Percentiles rank a stretch among this genome's conserved stretches.
Conservation (phyloP, 2,888 invertebrate genomes). For the Acanthosoma haemorrhoidale region DNA sequence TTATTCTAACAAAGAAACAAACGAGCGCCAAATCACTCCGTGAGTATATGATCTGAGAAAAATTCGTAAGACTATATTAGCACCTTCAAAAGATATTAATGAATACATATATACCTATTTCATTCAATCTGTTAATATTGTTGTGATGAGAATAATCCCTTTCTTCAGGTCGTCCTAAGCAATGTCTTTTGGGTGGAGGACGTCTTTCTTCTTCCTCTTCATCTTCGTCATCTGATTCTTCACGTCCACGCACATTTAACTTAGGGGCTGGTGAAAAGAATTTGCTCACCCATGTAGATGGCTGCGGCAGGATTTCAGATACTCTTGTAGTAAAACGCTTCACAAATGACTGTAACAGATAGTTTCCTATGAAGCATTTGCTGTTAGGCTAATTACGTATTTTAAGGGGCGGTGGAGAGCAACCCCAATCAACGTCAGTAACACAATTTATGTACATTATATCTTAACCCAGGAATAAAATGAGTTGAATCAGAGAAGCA, state of each 20-base stretch:
- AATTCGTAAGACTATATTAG: background rate
- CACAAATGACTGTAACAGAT: slow-evolving; percentile 65
- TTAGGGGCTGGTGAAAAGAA: slow-evolving; percentile 40
- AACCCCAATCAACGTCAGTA: too few species aligned
- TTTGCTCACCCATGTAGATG: slow-evolving; percentile 46
- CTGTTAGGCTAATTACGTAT: too few species aligned
- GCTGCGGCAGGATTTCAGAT: slow-evolving; percentile 58
- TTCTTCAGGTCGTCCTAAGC: background rate
- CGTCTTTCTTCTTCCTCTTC: slow-evolving; percentile 30
- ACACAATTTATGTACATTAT: too few species aligned
- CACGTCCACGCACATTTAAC: slow-evolving; percentile 1
- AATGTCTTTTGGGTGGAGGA: slow-evolving; percentile 32
- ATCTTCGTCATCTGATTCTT: slow-evolving; percentile 30
- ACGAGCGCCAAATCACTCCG: too few species aligned
- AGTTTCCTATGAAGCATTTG: too few species aligned
- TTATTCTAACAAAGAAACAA: too few species aligned
- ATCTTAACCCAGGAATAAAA: too few species aligned
- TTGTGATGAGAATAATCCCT: slow-evolving; percentile 29
- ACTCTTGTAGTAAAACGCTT: slow-evolving; percentile 61
- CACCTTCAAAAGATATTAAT: background rate
- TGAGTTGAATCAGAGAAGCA: too few species aligned
- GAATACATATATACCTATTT: background rate
- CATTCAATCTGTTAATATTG: slow-evolving; percentile 32
- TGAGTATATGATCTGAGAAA: too few species aligned
- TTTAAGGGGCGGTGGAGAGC: too few species aligned